Percentiles rank a stretch among this genome's conserved stretches.
Conservation (phyloP, 2,888 invertebrate genomes). For the Mantis religiosa region DNA sequence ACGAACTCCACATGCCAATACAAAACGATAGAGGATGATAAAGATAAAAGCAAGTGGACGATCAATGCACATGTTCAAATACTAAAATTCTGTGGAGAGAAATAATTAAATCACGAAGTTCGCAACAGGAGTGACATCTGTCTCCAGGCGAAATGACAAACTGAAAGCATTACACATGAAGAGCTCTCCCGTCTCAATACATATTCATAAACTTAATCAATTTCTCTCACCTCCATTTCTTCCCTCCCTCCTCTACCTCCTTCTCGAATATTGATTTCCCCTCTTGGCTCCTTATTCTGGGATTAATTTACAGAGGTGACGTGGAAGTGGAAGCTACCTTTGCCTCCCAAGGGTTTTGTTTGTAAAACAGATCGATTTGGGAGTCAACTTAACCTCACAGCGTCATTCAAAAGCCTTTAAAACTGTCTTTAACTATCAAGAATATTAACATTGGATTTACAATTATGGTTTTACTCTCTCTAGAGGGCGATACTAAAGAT, state of each 20-base stretch:
- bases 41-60: neutral
- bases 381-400: neutral
- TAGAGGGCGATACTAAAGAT: no score
- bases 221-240: constrained; percentile 14
- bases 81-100: neutral
- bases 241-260: neutral
- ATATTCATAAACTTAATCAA: constrained; percentile 28
- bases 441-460: no score
- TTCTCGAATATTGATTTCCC: constrained; percentile 11
- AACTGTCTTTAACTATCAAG: no score
- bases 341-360: neutral
- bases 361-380: neutral
- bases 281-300: neutral
- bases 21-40: neutral
- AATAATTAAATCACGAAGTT: neutral
- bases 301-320: constrained; percentile 3
- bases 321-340: neutral
- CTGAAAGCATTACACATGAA: neutral
- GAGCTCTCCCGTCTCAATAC: neutral
- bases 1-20: no score
- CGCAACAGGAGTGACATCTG: neutral
- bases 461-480: no score
- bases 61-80: neutral
- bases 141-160: neutral
- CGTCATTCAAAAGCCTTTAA: no score